phyloP scores from a whole-genome alignment of 1,140 invertebrate species.

The Triops longicaudatus region DNA sequence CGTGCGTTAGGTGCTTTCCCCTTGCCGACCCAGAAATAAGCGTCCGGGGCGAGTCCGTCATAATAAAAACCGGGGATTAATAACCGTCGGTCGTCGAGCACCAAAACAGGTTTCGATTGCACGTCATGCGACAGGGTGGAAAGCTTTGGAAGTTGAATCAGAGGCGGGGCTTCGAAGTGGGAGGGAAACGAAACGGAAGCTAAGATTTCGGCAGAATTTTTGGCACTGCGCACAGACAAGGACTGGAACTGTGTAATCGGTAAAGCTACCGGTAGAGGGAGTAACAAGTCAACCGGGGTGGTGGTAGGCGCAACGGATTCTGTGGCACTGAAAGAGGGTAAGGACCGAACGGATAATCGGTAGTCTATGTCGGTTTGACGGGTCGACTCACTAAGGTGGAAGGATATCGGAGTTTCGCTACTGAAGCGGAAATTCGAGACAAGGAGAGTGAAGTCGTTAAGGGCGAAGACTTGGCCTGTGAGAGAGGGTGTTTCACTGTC shows the following conservation, averaged over 20 bases:
- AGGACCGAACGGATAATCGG: background rate
- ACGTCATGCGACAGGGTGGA: background rate
- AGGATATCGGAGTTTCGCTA: constrained; percentile 36
- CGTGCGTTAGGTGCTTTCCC: constrained; percentile 30
- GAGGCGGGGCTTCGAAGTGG: background rate
- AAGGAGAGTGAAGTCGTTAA: constrained; percentile 41
- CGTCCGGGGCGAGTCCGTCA: constrained; percentile 28
- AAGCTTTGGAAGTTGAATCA: background rate
- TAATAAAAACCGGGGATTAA: background rate
- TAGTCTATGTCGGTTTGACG: background rate
- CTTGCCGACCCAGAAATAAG: constrained; percentile 34
- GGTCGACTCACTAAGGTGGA: background rate
- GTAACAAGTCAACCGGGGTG: background rate
- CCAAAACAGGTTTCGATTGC: background rate
- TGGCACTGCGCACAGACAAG: background rate
- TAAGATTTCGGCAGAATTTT: background rate
- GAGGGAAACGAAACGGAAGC: background rate
- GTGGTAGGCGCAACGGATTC: background rate
- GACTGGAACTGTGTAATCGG: background rate
- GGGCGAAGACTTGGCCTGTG: constrained; percentile 37
- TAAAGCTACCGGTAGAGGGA: background rate
- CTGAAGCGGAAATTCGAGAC: constrained; percentile 40
- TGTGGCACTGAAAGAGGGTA: background rate
- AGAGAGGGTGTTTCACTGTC: background rate
- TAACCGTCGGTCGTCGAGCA: background rate